These are phyloP conservation scores for Bombus superbus DNA, from an alignment of 1,140 invertebrate species.

Conservation along the genomic window DNA sequence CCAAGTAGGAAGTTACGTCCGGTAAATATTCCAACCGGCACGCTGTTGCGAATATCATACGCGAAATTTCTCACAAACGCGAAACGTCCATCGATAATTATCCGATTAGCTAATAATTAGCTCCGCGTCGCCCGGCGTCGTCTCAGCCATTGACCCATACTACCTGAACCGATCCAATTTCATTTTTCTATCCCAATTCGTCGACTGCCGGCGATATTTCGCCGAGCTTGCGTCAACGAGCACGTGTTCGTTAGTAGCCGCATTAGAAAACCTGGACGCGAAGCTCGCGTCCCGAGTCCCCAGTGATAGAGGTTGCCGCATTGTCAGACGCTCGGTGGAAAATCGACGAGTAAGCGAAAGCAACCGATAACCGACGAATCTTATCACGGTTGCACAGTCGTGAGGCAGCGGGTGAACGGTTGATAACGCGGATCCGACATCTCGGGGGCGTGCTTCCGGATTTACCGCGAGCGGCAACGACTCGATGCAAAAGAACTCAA, in stretches of 20 bases:
- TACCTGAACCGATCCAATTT: neutral
- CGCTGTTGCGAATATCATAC: no score
- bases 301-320: neutral
- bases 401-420: neutral
- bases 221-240: no score
- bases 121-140: rapidly evolving
- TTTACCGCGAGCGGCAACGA: neutral
- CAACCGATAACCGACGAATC: neutral
- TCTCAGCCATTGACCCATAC: neutral
- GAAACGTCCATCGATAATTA: no score
- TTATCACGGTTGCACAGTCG: neutral
- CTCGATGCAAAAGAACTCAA: constrained; percentile 71
- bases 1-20: no score
- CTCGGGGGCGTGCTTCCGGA: constrained; percentile 19
- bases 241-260: no score
- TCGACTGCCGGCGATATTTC: no score
- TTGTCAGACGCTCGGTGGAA: neutral
- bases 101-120: neutral
- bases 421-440: constrained; percentile 10
- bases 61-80: no score
- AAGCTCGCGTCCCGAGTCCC: no score
- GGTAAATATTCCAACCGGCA: no score
- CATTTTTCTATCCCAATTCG: no score
- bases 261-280: no score
- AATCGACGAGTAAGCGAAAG: neutral